These are phyloP conservation scores for Amniataba percoides DNA, from an alignment of 2,797 vertebrate genomes.

Conservation along the genomic window DNA sequence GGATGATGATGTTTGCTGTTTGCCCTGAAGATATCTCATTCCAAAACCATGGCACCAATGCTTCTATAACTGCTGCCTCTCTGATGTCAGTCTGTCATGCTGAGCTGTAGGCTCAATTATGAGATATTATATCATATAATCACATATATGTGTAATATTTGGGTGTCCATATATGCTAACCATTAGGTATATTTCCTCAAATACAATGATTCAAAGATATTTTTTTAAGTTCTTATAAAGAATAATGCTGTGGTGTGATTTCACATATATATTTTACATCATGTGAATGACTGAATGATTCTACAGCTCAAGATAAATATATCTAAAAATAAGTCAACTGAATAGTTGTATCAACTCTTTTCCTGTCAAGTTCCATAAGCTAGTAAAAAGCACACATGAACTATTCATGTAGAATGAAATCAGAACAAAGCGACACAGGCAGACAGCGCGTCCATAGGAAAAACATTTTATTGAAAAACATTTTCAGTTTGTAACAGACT, in stretches of 20 bases:
- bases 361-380: neutral
- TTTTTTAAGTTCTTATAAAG: neutral
- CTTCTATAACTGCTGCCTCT: too few relatives aligned
- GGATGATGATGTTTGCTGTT: neutral
- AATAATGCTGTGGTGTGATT: neutral
- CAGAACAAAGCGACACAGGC: slow-evolving; percentile 37
- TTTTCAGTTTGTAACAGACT: slow-evolving; percentile 99
- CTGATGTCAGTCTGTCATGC: too few relatives aligned
- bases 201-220: neutral
- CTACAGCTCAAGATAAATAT: neutral
- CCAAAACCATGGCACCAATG: too few relatives aligned
- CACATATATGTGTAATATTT: neutral
- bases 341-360: slow-evolving; percentile 4
- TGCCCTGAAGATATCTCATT: neutral
- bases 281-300: neutral
- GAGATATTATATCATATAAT: neutral
- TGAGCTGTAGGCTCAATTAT: too few relatives aligned
- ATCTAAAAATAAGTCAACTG: slow-evolving; percentile 6
- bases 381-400: neutral
- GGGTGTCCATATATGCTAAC: neutral
- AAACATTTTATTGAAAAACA: slow-evolving; percentile 99
- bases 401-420: slow-evolving; percentile 7
- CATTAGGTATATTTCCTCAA: neutral
- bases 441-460: slow-evolving; percentile 95
- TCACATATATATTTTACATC: too few relatives aligned